Percentiles rank a stretch among this genome's conserved stretches.
Evolutionary conservation across 2,113 vertebrate species (phyloP).

Genomic region (Chionis minor): DNA sequence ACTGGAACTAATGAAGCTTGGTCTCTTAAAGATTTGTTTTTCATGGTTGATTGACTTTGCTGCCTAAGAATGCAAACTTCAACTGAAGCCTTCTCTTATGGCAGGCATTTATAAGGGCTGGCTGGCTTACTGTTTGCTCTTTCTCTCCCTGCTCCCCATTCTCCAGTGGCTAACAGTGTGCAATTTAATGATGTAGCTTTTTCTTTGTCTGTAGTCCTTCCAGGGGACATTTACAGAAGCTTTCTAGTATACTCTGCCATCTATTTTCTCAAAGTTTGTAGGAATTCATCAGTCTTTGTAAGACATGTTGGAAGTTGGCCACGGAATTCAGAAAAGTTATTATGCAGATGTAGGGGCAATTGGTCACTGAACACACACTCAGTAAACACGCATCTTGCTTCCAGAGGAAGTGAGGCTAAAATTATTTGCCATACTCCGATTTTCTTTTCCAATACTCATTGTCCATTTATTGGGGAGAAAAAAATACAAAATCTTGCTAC

Average conservation of each 20-base stretch:
- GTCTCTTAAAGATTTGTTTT: conserved; percentile 45
- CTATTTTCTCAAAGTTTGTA: not conserved
- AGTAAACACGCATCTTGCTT: not conserved
- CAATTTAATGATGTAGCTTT: conserved; percentile 10
- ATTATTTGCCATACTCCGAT: not conserved
- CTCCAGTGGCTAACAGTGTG: not conserved
- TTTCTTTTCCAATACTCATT: not conserved
- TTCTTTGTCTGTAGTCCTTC: not conserved
- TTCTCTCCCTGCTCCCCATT: not conserved
- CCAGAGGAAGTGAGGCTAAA: not conserved
- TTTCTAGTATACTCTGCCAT: not conserved
- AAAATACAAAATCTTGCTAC: not conserved
- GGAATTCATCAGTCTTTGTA: not conserved
- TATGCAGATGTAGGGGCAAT: not conserved
- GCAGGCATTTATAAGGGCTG: not conserved
- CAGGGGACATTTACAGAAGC: not conserved
- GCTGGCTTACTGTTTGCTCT: not conserved
- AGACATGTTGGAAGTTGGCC: not conserved
- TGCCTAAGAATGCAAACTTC: conserved; percentile 33
- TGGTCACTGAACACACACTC: not conserved
- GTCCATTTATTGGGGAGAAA: not conserved
- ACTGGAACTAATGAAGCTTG: conserved; percentile 47
- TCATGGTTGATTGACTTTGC: conserved; percentile 41
- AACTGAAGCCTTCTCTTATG: not conserved
- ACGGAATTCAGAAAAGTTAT: not conserved